Evolutionary conservation across 2,113 vertebrate species (phyloP), one percentile per base, ranked within the genome.

Genomic region (Seriola aureovittata): DNA sequence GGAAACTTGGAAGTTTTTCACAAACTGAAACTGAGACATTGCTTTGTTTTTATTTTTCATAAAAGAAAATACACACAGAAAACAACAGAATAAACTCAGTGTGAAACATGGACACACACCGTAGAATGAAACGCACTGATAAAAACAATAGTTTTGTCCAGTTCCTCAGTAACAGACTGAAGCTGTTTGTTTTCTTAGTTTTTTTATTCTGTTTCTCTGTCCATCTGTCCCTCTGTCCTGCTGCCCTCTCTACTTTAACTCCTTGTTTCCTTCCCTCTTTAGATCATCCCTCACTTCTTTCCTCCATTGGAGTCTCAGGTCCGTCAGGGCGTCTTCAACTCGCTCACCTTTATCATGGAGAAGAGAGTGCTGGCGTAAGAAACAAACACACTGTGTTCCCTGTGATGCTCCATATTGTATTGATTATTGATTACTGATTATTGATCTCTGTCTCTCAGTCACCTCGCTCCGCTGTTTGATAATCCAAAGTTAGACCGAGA

Each of bases 221-320:
- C 14, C n/a, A 2, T 29, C 23, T 10, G 10, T 19, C 17, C 29
- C 3, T 62, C 29, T 13, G 7, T 64, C 10, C 4, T 17, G 8
- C 8, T 42, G 8, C 10, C 40, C 40, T 29, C 1, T 13, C 5
- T 25, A 12, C 23, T 4, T 34, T 3, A 1, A 12, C 60, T 42
- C 23, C 64, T 34, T 57, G 9, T 32, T 23, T 79, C 57, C 40
- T 52, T 32, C 50, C 23, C 55, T 34, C 60, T 55, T 66, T 94
- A 99, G 98, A 99, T 99, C 91, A 99, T 99, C 69, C 97, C 97
- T 88, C 96, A 99, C 80, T 99, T 99, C 86, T 99, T 97, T 21
- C 97, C 98, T 0, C 96, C 97, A 0, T 42, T 99, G 93, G 98
- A 99, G 88, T 94, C 92, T 58, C 97, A 98, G 0, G 98, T 99